phyloP scores from a whole-genome alignment of 2,888 invertebrate genomes.

The Thecocarcelia acutangulata region DNA sequence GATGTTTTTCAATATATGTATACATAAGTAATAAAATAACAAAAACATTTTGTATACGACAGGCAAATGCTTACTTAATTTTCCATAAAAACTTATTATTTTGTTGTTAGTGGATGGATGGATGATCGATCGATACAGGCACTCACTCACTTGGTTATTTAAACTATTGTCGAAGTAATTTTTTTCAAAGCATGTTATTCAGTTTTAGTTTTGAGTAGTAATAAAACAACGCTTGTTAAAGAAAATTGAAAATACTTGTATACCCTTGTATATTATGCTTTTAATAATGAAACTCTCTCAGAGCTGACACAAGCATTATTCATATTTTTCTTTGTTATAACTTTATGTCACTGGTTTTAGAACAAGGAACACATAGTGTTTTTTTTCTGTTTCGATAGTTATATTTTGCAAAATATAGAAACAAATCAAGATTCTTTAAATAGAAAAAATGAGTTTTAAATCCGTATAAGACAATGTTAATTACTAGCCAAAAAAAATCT shows the following conservation, averaged over 20 bases:
- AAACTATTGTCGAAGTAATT: neutral
- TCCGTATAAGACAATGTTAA: no score
- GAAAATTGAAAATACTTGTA: neutral
- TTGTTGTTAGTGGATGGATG: slow-evolving; percentile 10
- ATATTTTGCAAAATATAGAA: no score
- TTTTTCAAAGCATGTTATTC: no score
- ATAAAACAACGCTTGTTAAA: neutral
- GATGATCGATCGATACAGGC: neutral
- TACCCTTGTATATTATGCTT: neutral
- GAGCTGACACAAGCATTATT: slow-evolving; percentile 45
- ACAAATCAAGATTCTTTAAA: no score
- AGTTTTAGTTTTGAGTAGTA: neutral
- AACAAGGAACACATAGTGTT: no score
- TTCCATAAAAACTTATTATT: slow-evolving; percentile 24
- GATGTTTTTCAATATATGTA: slow-evolving; percentile 38
- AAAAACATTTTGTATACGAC: slow-evolving; percentile 32
- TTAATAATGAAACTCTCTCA: neutral
- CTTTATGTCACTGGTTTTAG: neutral
- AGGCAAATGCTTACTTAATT: slow-evolving; percentile 27
- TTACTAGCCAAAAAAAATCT: no score
- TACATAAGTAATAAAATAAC: slow-evolving; percentile 39
- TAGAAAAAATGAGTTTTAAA: no score
- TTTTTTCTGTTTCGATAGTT: no score
- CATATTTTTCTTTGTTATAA: neutral
- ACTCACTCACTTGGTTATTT: neutral